Percentiles rank a stretch among this genome's conserved stretches.
Conservation (phyloP, 2,113 vertebrate genomes). For the Talpa occidentalis region DNA sequence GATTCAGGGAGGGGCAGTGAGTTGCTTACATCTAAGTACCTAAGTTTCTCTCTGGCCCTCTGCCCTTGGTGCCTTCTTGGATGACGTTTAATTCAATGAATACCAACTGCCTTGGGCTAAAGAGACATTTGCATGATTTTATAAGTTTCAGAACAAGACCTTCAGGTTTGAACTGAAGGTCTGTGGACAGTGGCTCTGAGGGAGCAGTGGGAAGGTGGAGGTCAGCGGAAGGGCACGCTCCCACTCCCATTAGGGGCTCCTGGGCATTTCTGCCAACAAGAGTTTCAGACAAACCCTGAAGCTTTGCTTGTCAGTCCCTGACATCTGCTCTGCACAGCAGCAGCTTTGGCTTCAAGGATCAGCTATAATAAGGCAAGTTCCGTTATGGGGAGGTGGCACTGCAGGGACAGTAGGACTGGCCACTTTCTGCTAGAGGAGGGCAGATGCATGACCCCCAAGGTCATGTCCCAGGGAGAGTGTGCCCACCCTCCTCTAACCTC, state of each 20-base stretch:
- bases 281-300: not conserved
- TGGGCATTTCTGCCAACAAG: not conserved
- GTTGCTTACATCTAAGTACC: not conserved
- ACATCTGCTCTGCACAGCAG: not conserved
- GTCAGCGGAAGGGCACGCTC: not conserved
- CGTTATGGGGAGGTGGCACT: not conserved
- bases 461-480: not conserved
- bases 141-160: not conserved
- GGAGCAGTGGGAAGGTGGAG: not conserved
- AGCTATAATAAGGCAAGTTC: not conserved
- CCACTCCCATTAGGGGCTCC: not conserved
- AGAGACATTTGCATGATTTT: not conserved
- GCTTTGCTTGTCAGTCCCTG: not conserved
- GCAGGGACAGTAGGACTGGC: not conserved
- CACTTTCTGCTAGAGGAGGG: not conserved
- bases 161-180: not conserved
- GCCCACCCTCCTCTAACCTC: not conserved
- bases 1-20: not conserved
- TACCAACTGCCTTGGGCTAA: not conserved
- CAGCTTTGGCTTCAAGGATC: not conserved
- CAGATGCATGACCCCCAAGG: not conserved
- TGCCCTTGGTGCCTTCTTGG: not conserved
- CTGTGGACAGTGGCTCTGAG: not conserved
- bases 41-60: not conserved
- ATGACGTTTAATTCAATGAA: not conserved